These are phyloP conservation scores for Anguilla rostrata DNA, from an alignment of 2,113 vertebrate species.

Conservation along the genomic window DNA sequence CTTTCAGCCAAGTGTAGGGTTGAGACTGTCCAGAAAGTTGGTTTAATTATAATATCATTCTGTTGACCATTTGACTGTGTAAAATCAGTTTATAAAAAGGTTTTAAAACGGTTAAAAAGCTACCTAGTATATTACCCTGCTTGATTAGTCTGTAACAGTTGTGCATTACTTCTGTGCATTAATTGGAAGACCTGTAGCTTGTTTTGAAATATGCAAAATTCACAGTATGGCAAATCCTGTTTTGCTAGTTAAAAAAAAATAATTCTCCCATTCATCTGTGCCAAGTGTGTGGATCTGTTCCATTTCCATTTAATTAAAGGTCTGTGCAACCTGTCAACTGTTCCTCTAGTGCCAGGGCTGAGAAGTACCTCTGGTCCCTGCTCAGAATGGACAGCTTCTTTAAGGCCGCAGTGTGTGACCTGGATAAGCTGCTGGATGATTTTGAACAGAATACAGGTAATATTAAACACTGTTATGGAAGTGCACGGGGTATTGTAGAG, in stretches of 20 bases:
- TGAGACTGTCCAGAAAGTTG: not conserved
- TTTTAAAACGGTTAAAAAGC: no score
- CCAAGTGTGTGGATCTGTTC: not conserved
- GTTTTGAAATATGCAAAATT: no score
- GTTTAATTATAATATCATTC: not conserved
- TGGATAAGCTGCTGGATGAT: constrained; percentile 96
- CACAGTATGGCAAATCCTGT: no score
- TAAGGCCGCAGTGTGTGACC: constrained; percentile 90
- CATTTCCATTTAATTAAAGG: not conserved
- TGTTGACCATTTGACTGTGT: no score
- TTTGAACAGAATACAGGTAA: constrained; percentile 92
- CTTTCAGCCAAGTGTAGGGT: not conserved
- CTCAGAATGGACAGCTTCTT: constrained; percentile 95
- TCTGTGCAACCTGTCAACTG: constrained; percentile 18
- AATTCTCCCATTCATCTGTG: no score
- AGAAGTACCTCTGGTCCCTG: constrained; percentile 37
- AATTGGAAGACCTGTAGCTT: no score
- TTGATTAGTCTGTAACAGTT: not conserved
- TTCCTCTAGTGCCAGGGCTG: constrained; percentile 47
- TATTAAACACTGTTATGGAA: constrained; percentile 32
- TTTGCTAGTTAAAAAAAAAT: no score
- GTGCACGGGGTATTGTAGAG: no score
- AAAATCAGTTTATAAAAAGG: no score
- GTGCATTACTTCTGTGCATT: not conserved
- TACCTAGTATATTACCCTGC: no score